Conservation (phyloP, 2,113 vertebrate genomes). For the Sinocyclocheilus anophthalmus region DNA sequence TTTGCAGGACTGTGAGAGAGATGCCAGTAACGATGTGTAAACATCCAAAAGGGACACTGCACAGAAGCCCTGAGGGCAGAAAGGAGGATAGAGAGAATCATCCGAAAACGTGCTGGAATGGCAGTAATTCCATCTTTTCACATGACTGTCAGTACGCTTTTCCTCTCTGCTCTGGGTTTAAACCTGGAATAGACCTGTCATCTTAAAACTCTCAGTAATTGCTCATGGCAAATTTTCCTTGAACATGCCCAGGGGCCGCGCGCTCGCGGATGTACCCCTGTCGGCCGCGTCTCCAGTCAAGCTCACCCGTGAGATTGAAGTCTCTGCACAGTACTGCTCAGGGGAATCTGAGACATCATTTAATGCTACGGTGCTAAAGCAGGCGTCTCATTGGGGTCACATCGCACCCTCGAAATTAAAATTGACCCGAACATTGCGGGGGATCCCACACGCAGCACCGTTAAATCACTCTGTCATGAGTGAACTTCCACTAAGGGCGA, state of each 20-base stretch:
- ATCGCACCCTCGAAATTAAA: conserved; percentile 67
- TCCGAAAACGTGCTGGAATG: conserved; percentile 52
- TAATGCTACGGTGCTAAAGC: conserved; percentile 76
- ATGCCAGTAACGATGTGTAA: conserved; percentile 74
- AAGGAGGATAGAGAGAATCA: conserved; percentile 48
- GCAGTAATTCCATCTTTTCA: conserved; percentile 65
- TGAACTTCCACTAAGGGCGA: conserved; percentile 2
- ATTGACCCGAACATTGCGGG: conserved; percentile 75
- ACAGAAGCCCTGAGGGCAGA: conserved; percentile 59
- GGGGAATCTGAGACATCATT: conserved; percentile 66
- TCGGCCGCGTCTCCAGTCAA: conserved; percentile 59
- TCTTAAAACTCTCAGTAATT: conserved; percentile 73
- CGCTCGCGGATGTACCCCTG: conserved; percentile 47
- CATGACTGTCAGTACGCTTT: conserved; percentile 63
- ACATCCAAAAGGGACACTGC: conserved; percentile 64
- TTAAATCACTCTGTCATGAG: conserved; percentile 68
- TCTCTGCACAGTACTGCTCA: conserved; percentile 67
- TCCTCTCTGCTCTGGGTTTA: conserved; percentile 62
- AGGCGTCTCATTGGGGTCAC: conserved; percentile 78
- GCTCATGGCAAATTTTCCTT: conserved; percentile 73
- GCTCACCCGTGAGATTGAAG: conserved; percentile 63
- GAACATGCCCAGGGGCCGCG: conserved; percentile 62
- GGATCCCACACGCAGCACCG: conserved; percentile 71
- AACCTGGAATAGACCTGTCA: conserved; percentile 80
- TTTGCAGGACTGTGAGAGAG: conserved; percentile 58